Percentiles rank a stretch among this genome's conserved stretches.
These are phyloP conservation scores for Caenorhabditis panamensis DNA, from an alignment of 2,888 invertebrate species.

Conservation along the genomic window DNA sequence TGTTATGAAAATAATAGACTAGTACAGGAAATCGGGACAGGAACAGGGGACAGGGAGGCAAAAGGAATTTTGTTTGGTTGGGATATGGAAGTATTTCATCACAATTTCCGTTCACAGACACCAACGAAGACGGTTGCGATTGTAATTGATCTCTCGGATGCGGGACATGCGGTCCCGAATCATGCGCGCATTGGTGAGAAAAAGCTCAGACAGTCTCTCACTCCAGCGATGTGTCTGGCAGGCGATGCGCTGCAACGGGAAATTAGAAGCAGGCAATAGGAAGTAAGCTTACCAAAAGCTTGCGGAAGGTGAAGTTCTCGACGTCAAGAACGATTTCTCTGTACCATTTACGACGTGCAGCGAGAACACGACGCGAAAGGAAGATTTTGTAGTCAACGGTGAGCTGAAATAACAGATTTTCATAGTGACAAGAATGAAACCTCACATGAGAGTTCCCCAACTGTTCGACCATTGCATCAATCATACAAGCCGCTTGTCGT, in stretches of 20 bases:
- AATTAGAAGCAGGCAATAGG: background rate
- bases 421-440: background rate
- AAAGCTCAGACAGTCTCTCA: conserved; percentile 12
- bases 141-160: conserved; percentile 42
- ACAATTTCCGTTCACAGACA: conserved; percentile 1
- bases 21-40: background rate
- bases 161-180: conserved; percentile 34
- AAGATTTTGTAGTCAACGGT: conserved; percentile 29
- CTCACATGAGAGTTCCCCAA: conserved; percentile 26
- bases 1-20: no score
- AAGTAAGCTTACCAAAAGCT: conserved; percentile 6
- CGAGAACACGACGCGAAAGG: conserved; percentile 5
- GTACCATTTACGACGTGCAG: conserved; percentile 36
- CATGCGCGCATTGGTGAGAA: conserved; percentile 30
- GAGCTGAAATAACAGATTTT: conserved; percentile 12
- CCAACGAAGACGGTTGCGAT: conserved; percentile 24
- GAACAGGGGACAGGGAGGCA: no score
- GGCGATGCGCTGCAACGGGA: conserved; percentile 3
- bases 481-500: conserved; percentile 35
- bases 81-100: background rate
- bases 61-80: no score
- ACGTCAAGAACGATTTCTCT: conserved; percentile 5
- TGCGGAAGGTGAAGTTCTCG: background rate
- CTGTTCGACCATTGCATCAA: conserved; percentile 39
- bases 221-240: conserved; percentile 14